Evolutionary conservation across 2,797 vertebrate genomes (phyloP), one percentile per base, ranked within the genome.

Genomic region (Muscicapa comitata): DNA sequence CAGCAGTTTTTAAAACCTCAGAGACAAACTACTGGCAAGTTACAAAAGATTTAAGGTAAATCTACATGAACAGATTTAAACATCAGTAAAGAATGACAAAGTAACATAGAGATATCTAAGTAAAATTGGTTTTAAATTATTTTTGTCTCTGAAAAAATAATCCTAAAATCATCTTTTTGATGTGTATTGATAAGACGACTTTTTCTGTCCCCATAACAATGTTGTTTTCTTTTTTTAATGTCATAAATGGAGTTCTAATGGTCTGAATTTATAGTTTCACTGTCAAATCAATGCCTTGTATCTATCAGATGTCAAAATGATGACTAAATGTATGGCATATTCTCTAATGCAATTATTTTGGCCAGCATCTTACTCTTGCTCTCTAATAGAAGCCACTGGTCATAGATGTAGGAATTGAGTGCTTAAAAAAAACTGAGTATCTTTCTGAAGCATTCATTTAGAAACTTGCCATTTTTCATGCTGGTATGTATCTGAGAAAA

Each of bases 261-360:
- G 23, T 67, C 37, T 89, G 48, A 94, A 74, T 90, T 80, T 83
- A 55, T 75, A 71, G 66, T 84, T 94, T 67, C 48, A 66, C 18
- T 90, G 73, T 94, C 70, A 94, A 72, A 94, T 93, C 81, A 91
- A 77, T 94, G 74, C 29, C 14, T 76, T 68, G 12, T 93, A 62
- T 85, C 63, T 96, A 72, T 94, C 75, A 72, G 57, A 61, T 88
- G 67, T 82, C 83, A 93, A 88, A 95, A 73, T 88, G 71, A 84
- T 86, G 74, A 66, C 68, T 92, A 58, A 79, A 93, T 74, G 15
- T 87, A 33, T 65, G 38, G 16, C 31, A 5, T 70, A 61, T 87
- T 81, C 54, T 58, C 10, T 76, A 90, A 78, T 67, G 68, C 37
- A 94, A 76, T 94, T 87, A 82, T 86, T 91, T 91, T 86, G 51